These are phyloP conservation scores for Hydrolagus colliei DNA, from an alignment of 2,797 vertebrate genomes.

Conservation along the genomic window DNA sequence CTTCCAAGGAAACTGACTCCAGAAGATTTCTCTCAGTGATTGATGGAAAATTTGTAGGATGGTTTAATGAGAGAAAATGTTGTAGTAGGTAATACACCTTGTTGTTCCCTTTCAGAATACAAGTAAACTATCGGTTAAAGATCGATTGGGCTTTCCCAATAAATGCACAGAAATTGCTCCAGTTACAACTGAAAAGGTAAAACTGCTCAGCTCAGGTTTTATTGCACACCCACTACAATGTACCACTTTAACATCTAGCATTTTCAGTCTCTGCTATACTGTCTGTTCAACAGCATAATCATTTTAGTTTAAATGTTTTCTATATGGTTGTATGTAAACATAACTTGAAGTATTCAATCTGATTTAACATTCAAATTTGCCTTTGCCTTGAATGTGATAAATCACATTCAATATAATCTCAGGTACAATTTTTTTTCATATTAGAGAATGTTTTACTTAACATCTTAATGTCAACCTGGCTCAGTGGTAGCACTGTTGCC, in stretches of 20 bases:
- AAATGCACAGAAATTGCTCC: constrained; percentile 59
- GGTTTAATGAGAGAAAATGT: background rate
- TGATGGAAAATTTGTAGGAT: background rate
- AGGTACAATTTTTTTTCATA: background rate
- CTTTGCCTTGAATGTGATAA: background rate
- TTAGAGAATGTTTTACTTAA: no score
- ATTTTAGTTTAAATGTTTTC: no score
- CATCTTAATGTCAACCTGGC: no score
- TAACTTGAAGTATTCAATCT: background rate
- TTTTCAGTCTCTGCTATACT: constrained; percentile 5
- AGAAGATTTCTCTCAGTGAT: background rate
- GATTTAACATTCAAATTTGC: background rate
- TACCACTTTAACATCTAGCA: background rate
- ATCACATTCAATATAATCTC: background rate
- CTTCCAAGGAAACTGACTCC: background rate
- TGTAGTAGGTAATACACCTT: constrained; percentile 3
- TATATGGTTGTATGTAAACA: background rate
- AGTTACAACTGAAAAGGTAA: constrained; percentile 77
- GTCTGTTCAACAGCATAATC: no score
- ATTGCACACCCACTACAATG: no score
- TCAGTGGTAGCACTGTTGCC: no score
- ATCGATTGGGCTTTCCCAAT: constrained; percentile 78
- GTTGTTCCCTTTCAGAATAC: constrained; percentile 64
- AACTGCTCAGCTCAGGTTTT: constrained; percentile 25
- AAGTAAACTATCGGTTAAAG: constrained; percentile 81